Evolutionary conservation across 2,113 vertebrate genomes (phyloP), one percentile per base, ranked within the genome.

Genomic region (Onychorhynchus coronatus): DNA sequence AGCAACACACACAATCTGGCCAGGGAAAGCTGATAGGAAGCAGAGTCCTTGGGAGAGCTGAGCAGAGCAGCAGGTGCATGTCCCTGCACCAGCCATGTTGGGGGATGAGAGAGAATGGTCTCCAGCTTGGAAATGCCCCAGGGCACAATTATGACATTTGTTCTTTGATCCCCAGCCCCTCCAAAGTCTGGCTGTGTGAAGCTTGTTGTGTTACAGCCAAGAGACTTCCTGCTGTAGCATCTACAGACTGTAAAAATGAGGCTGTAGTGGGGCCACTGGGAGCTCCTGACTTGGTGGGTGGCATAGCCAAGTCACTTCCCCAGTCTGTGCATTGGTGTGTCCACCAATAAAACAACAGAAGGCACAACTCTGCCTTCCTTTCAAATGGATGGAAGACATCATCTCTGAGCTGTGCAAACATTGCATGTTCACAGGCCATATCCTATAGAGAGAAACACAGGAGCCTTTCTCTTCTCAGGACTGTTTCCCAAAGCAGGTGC

Each of bases 131-230:
- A 65, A 59, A 53, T 30, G 44, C 14, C 72, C 44, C n/a, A 41
- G 2, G 24, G 17, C 33, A 31, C 6, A 0, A 9, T 30, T 19
- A 11, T 56, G 18, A 5, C 5, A 1, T 10, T 21, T 39, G 27
- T 27, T 41, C 81, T 41, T 42, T 15, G 44, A 25, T 76, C 52
- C 35, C 35, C 58, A 62, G 68, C 23, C 59, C 27, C 41, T 18
- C 68, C 6, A 16, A 17, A 23, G 14, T 10, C 50, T 71, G 68
- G 12, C 77, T 52, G 21, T 0, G 0, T 6, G 46, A 41, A 49
- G 49, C 16, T 33, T 1, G 1, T 5, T 50, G 55, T 39, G 23
- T 22, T 81, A 14, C 61, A 94, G 50, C 28, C 73, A 71, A 49
- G 68, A 50, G 27, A 39, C 53, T 50, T 46, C 2, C 7, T 27